Base-by-base conservation (phyloP, 1,140 invertebrate genomes). In the Druon quercuslanigerum region DNA sequence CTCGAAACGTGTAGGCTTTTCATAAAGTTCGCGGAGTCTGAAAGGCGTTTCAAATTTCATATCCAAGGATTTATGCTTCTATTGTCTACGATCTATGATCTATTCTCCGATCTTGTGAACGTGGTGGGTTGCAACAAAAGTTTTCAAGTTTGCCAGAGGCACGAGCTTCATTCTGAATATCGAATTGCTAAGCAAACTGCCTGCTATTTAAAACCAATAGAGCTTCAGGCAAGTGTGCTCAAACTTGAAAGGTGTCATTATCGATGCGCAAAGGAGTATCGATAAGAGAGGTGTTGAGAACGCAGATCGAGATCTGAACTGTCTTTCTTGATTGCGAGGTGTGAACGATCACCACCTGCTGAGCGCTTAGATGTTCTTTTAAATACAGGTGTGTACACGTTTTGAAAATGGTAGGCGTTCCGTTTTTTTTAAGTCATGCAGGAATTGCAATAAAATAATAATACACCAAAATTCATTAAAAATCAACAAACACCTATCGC, bases 221-320 rank as follows among this genome's bases (percentile, higher is more conserved):
- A 66, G 57, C 57, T 66, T 33, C 9, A 66, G 57, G 57, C 57
- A 66, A 66, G 57, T 66, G 20, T 66, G 20, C 40, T 66, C 57
- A 66, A 46, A 46, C 40, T 46, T 9, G 8, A 7, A 66, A 66
- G 57, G 57, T 66, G 57, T 66, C 57, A 66, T 66, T 66, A 66
- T 66, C 57, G 57, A 66, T 66, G 25, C 57, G 33, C 25, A 40
- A 66, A 33, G 20, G 57, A 40, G 57, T 33, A 40, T 66, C 57
- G 57, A 66, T 66, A 66, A 66, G 57, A 66, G 13, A 66, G 57
- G 57, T 66, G 57, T 66, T 66, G 57, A 66, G 57, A 66, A 66
- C 57, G 3, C 13, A 66, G 20, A 66, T 66, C 57, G 13, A 14
- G 25, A 66, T 66, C 57, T 66, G 13, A 66, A 66, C 57, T 66